These are phyloP conservation scores for Rugalucina vietnamica DNA, from an alignment of 2,888 invertebrate species.

Conservation along the genomic window DNA sequence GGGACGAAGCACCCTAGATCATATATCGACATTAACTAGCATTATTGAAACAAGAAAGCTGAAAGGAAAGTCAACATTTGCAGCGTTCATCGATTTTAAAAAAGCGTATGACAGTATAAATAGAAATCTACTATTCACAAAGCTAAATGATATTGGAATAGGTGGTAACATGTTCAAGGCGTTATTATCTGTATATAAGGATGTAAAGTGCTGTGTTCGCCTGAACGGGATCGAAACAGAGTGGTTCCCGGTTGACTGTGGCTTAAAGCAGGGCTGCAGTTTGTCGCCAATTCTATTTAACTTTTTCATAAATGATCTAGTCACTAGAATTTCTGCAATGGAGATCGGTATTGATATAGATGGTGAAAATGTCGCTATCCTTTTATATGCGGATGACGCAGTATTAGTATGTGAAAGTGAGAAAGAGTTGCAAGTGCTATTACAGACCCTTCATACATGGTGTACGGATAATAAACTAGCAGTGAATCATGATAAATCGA, in stretches of 20 bases:
- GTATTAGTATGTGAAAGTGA: too few relatives aligned
- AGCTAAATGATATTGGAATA: neutral
- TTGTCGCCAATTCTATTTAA: neutral
- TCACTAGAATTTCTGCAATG: too few relatives aligned
- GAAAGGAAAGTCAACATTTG: neutral
- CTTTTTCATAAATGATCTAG: neutral
- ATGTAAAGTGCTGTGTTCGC: neutral
- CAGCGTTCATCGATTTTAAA: too few relatives aligned
- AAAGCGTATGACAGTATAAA: too few relatives aligned
- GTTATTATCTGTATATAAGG: neutral
- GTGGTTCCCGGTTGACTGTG: neutral
- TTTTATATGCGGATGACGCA: too few relatives aligned
- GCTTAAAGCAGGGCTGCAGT: constrained; percentile 4
- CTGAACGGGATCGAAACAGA: neutral
- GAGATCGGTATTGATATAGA: too few relatives aligned
- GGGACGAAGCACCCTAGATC: constrained; percentile 32
- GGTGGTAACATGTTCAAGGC: neutral
- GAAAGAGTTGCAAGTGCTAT: too few relatives aligned
- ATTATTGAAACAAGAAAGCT: constrained; percentile 1
- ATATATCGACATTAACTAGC: constrained; percentile 20
- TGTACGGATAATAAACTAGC: too few relatives aligned
- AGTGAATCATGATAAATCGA: too few relatives aligned
- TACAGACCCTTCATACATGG: too few relatives aligned
- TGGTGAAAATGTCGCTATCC: too few relatives aligned
- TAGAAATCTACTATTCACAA: too few relatives aligned